A percentile compares a stretch with the other conserved stretches of the same genome.
phyloP scores from a whole-genome alignment of 2,113 vertebrate species.

The Pontoporia blainvillei region DNA sequence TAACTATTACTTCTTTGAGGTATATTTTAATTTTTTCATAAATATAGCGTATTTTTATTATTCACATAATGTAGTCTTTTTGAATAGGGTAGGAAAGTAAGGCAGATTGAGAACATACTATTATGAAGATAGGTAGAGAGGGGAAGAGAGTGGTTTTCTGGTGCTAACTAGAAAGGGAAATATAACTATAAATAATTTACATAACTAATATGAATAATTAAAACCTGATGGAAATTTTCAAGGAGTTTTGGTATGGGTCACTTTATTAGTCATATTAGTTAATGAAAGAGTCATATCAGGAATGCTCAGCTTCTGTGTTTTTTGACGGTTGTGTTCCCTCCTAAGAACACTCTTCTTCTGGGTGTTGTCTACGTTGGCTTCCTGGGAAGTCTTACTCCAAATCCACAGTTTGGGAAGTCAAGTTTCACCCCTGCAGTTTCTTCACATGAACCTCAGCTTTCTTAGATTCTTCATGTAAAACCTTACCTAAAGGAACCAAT shows the following conservation, averaged over 20 bases:
- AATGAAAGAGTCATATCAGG: slow-evolving; percentile 14
- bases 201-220: slow-evolving; percentile 26
- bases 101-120: neutral
- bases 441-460: neutral
- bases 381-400: neutral
- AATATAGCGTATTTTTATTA: slow-evolving; percentile 3
- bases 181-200: slow-evolving; percentile 9
- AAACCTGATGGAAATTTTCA: slow-evolving; percentile 32
- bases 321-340: neutral
- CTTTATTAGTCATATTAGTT: slow-evolving; percentile 35
- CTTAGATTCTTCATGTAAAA: slow-evolving; percentile 26
- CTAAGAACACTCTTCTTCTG: neutral
- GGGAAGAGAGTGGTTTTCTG: neutral
- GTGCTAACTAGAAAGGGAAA: neutral
- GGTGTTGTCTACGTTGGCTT: neutral
- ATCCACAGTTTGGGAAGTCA: neutral
- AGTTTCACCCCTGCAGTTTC: neutral
- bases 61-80: neutral
- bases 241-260: slow-evolving; percentile 7
- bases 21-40: slow-evolving; percentile 6
- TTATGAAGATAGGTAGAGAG: neutral
- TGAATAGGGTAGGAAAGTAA: neutral
- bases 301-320: neutral
- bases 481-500: neutral
- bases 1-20: neutral